A percentile compares a stretch with the other conserved stretches of the same genome.
phyloP scores from a whole-genome alignment of 2,888 invertebrate genomes.

The Imbricaverruca yamaguchii region DNA sequence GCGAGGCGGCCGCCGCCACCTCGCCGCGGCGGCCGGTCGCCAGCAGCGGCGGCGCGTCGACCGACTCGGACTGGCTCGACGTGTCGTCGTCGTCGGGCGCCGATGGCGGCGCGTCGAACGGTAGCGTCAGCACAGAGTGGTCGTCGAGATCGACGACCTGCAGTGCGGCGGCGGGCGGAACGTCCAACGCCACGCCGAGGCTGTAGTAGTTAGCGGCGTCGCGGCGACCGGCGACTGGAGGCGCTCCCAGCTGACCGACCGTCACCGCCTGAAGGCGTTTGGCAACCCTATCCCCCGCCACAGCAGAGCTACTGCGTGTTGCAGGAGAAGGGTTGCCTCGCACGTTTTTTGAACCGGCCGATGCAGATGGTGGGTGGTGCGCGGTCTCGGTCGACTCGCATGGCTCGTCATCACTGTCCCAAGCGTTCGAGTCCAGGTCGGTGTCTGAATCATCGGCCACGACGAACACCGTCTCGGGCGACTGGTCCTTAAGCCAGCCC shows the following conservation, averaged over 20 bases:
- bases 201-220: not conserved
- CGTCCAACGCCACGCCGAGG: slow-evolving; percentile 3
- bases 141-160: not conserved
- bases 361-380: not conserved
- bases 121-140: not conserved
- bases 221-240: not conserved
- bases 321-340: slow-evolving; percentile 17
- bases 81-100: not conserved
- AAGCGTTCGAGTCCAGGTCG: not conserved
- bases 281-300: slow-evolving; percentile 10
- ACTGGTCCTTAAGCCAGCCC: slow-evolving; percentile 18
- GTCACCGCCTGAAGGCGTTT: not conserved
- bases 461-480: slow-evolving; percentile 3
- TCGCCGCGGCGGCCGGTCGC: not conserved
- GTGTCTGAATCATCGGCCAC: not conserved
- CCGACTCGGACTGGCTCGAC: not conserved
- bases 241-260: too few relatives aligned
- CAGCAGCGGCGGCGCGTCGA: not conserved
- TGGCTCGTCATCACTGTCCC: not conserved
- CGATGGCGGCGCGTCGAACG: not conserved
- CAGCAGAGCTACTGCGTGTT: not conserved
- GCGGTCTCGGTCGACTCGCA: not conserved
- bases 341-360: not conserved
- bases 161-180: not conserved
- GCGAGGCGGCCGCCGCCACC: not conserved